phyloP scores from a whole-genome alignment of 2,113 vertebrate genomes.

The Pandion haliaetus region DNA sequence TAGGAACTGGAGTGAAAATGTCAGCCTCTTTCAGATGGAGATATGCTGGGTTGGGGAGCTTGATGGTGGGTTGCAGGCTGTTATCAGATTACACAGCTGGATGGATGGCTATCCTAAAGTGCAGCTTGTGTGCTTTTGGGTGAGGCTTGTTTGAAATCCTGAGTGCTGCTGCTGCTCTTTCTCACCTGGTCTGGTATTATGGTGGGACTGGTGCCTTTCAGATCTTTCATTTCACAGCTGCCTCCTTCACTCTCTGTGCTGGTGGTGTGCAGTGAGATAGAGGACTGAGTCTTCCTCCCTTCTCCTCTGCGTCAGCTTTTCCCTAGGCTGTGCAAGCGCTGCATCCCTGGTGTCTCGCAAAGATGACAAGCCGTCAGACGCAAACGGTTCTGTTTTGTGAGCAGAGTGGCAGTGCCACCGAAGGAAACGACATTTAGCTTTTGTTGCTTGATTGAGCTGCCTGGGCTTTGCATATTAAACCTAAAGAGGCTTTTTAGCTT shows the following conservation, averaged over 20 bases:
- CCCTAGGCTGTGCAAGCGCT: not conserved
- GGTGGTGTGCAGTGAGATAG: not conserved
- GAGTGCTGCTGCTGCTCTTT: not conserved
- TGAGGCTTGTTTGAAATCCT: not conserved
- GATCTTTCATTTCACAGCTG: not conserved
- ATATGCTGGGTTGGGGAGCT: too few relatives aligned
- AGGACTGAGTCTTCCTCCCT: not conserved
- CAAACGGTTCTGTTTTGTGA: not conserved
- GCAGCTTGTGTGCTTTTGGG: not conserved
- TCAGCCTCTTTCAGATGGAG: not conserved
- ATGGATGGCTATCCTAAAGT: not conserved
- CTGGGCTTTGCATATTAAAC: conserved; percentile 7
- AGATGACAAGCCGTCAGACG: not conserved
- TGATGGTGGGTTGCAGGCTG: fast-evolving
- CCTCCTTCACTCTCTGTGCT: fast-evolving
- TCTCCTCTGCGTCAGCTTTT: not conserved
- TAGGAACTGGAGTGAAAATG: not conserved
- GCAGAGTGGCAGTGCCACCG: not conserved
- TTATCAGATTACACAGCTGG: too few relatives aligned
- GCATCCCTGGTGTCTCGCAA: not conserved
- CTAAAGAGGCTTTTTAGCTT: not conserved
- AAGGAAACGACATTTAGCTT: conserved; percentile 29
- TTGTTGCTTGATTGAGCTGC: conserved; percentile 25
- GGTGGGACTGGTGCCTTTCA: not conserved
- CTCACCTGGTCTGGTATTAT: not conserved